Conservation (phyloP, 1,140 invertebrate genomes). For the Stegodyphus dumicola region DNA sequence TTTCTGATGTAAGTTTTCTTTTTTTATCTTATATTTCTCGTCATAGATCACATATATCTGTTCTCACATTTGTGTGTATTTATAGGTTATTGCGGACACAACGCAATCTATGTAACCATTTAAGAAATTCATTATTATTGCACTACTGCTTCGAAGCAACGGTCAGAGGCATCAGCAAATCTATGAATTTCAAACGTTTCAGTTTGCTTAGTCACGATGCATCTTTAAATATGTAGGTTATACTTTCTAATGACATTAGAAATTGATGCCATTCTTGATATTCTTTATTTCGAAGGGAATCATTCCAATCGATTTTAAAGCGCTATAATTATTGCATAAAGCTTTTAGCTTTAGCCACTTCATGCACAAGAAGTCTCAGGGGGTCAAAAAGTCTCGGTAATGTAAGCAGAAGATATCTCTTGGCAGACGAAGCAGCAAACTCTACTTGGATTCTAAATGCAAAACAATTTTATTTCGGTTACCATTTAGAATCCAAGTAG, state of each 20-base stretch:
- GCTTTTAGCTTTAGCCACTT: background rate
- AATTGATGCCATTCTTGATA: background rate
- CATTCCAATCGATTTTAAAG: constrained; percentile 1
- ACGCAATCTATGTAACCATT: too few relatives aligned
- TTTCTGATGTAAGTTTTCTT: too few relatives aligned
- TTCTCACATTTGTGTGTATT: too few relatives aligned
- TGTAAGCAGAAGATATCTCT: background rate
- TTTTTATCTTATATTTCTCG: too few relatives aligned
- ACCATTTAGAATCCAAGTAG: too few relatives aligned
- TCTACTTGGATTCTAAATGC: background rate
- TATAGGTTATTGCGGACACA: too few relatives aligned
- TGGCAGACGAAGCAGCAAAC: background rate
- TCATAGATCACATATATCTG: too few relatives aligned
- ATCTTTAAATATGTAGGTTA: background rate
- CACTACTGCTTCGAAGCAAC: background rate
- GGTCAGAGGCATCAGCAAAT: background rate
- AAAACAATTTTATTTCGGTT: background rate
- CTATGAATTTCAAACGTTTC: background rate
- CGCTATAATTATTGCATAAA: background rate
- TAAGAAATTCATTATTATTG: too few relatives aligned
- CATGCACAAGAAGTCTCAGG: background rate
- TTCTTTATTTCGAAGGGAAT: background rate
- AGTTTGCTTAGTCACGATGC: background rate
- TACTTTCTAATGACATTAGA: background rate
- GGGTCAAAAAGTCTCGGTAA: background rate